These are phyloP conservation scores for Malurus alboscapulatus DNA, from an alignment of 2,113 vertebrate species.

Conservation along the genomic window DNA sequence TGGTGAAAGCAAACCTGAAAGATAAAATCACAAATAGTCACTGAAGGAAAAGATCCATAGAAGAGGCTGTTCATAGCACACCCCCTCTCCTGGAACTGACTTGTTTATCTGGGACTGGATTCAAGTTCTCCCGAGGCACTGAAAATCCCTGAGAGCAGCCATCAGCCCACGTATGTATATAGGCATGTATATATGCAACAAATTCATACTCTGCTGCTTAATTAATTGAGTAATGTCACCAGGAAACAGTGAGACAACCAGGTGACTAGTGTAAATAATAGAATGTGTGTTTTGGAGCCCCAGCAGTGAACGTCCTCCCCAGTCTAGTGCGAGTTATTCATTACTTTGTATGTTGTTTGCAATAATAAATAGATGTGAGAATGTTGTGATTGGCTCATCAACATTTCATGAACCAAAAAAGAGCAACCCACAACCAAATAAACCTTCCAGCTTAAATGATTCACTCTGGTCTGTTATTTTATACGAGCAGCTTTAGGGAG, in stretches of 20 bases:
- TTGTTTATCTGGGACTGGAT: slow-evolving; percentile 1
- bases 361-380: neutral
- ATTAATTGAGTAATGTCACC: neutral
- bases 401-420: slow-evolving; percentile 1
- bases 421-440: neutral
- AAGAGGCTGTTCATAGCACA: neutral
- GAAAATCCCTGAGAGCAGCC: neutral
- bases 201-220: neutral
- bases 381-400: slow-evolving; percentile 23
- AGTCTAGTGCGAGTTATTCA: neutral
- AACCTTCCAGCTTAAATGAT: neutral
- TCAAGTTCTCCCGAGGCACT: neutral
- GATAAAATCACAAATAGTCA: neutral
- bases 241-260: neutral
- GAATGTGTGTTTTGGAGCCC: neutral
- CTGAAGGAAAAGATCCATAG: neutral
- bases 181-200: neutral
- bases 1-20: neutral
- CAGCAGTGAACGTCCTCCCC: neutral
- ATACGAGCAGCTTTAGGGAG: neutral
- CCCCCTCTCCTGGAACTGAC: neutral
- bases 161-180: neutral
- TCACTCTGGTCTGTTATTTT: neutral
- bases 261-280: neutral
- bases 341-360: neutral